Conservation (phyloP, 1,140 invertebrate species). For the Rhopalosiphum maidis region DNA sequence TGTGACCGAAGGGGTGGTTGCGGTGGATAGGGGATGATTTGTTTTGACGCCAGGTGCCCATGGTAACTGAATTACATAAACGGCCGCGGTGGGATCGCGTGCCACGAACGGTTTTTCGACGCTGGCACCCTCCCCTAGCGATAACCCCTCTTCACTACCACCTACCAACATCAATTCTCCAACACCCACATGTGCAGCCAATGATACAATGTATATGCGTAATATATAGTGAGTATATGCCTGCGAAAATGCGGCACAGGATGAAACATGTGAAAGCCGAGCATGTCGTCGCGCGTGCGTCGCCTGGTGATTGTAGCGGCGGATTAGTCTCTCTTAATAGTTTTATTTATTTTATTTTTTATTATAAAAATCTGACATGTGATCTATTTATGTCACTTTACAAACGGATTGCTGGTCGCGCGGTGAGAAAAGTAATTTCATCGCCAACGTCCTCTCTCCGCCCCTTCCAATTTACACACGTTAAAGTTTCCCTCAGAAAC, state of each 20-base stretch:
- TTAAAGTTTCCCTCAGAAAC: constrained; percentile 10
- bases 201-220: constrained; percentile 38
- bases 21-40: constrained; percentile 49
- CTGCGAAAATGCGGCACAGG: not conserved
- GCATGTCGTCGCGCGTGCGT: constrained; percentile 17
- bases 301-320: not conserved
- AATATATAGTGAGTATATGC: not conserved
- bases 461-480: not conserved
- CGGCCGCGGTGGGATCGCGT: constrained; percentile 27
- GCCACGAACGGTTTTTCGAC: constrained; percentile 25
- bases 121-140: not conserved
- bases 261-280: constrained; percentile 45
- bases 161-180: not conserved
- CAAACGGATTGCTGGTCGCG: not conserved
- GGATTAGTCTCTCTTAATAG: not conserved
- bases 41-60: constrained; percentile 52
- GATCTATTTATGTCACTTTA: constrained; percentile 53
- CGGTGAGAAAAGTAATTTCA: not conserved
- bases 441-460: too few species aligned
- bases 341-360: constrained; percentile 39
- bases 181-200: not conserved
- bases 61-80: constrained; percentile 51
- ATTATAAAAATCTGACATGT: constrained; percentile 38
- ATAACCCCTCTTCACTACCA: not conserved
- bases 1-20: constrained; percentile 26